These are phyloP conservation scores for Cheiracanthium punctorium DNA, from an alignment of 2,888 invertebrate species.

Conservation along the genomic window DNA sequence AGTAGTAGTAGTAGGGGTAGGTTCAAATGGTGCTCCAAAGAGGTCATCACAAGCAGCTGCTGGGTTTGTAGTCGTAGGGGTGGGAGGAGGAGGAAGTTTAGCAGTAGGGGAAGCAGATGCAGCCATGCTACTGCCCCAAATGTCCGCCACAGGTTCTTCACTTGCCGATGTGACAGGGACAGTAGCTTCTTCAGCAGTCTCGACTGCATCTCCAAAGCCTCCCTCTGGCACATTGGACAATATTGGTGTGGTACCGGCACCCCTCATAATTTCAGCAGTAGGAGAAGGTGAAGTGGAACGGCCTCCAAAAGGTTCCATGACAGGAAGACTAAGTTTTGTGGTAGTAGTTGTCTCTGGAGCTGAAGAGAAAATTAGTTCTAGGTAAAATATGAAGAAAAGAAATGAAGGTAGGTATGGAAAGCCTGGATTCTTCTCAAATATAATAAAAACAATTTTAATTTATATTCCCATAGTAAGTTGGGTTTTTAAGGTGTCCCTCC, in stretches of 20 bases:
- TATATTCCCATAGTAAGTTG: no score
- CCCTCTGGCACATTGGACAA: slow-evolving; percentile 71
- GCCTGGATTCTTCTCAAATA: not conserved
- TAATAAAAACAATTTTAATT: no score
- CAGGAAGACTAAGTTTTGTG: slow-evolving; percentile 70
- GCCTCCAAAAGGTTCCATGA: slow-evolving; percentile 70
- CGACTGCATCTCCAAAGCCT: slow-evolving; percentile 68
- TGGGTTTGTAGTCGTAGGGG: slow-evolving; percentile 9
- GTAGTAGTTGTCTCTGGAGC: slow-evolving; percentile 60
- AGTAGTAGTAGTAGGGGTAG: slow-evolving; percentile 27
- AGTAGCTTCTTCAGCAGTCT: slow-evolving; percentile 47
- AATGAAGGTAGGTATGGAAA: not conserved
- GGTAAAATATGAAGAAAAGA: not conserved
- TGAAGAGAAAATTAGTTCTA: slow-evolving; percentile 57
- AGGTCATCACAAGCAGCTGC: slow-evolving; percentile 35
- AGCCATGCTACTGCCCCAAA: slow-evolving; percentile 45
- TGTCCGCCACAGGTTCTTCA: slow-evolving; percentile 1
- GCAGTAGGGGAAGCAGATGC: not conserved
- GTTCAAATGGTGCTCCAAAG: slow-evolving; percentile 67
- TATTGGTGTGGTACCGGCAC: slow-evolving; percentile 73
- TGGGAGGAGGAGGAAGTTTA: not conserved
- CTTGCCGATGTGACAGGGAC: slow-evolving; percentile 36
- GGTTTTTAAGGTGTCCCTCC: no score
- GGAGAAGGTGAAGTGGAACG: slow-evolving; percentile 73
- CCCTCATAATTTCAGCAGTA: slow-evolving; percentile 72